These are phyloP conservation scores for Eupithecia dodoneata DNA, from an alignment of 2,888 invertebrate species.

Conservation along the genomic window DNA sequence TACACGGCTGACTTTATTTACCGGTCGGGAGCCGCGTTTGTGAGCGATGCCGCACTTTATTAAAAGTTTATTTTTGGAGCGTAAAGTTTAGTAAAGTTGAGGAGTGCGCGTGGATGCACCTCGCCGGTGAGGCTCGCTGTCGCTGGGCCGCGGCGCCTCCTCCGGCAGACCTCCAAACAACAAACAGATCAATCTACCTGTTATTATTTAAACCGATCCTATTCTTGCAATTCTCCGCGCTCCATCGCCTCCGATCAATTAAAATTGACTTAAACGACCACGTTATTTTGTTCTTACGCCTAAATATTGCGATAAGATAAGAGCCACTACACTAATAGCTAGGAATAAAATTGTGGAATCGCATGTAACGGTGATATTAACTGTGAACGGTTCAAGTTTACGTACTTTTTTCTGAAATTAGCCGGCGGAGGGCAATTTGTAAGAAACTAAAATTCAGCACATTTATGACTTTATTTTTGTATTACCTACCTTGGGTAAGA, in stretches of 20 bases:
- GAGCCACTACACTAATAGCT: slow-evolving; percentile 72
- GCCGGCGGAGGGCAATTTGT: slow-evolving; percentile 62
- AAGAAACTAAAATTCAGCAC: slow-evolving; percentile 58
- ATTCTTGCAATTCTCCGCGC: slow-evolving; percentile 58
- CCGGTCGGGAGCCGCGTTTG: slow-evolving; percentile 59
- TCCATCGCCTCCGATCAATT: slow-evolving; percentile 54
- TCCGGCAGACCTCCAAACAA: slow-evolving; percentile 77
- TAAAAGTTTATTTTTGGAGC: slow-evolving; percentile 78
- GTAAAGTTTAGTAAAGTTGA: slow-evolving; percentile 77
- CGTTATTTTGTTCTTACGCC: slow-evolving; percentile 74
- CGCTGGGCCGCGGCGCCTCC: slow-evolving; percentile 75
- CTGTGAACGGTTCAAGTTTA: slow-evolving; percentile 75
- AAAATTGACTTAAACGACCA: slow-evolving; percentile 59
- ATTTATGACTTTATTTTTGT: slow-evolving; percentile 42
- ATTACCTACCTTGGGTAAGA: not conserved
- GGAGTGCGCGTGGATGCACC: slow-evolving; percentile 79
- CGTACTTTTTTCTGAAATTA: slow-evolving; percentile 72
- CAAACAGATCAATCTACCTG: slow-evolving; percentile 81
- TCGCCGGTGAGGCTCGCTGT: slow-evolving; percentile 68
- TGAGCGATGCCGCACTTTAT: slow-evolving; percentile 60
- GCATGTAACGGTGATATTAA: slow-evolving; percentile 81
- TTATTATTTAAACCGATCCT: slow-evolving; percentile 66
- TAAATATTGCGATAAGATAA: slow-evolving; percentile 79
- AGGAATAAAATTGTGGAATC: slow-evolving; percentile 81
- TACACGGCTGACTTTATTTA: slow-evolving; percentile 60